A percentile compares a stretch with the other conserved stretches of the same genome.
phyloP scores from a whole-genome alignment of 2,113 vertebrate genomes.

The Struthidea cinerea region DNA sequence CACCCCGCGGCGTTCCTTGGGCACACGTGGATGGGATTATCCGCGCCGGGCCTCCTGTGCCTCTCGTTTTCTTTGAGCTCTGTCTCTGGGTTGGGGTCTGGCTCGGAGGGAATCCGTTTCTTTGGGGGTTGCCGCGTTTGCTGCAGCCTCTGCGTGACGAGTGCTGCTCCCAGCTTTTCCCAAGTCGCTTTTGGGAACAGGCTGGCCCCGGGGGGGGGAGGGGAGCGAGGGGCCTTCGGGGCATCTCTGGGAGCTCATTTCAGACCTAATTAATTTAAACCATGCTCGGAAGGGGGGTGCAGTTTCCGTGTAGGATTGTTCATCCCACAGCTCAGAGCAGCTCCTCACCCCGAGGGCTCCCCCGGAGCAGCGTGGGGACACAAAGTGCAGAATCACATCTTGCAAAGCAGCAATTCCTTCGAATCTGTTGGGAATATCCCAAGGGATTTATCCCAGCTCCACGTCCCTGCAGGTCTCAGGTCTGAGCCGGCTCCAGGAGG shows the following conservation, averaged over 20 bases:
- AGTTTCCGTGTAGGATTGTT: fast-evolving
- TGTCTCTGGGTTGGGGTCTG: fast-evolving
- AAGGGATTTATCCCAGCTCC: fast-evolving
- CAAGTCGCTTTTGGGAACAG: background rate
- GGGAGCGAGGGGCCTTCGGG: background rate
- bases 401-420: background rate
- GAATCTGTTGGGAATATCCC: fast-evolving
- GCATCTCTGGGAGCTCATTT: background rate
- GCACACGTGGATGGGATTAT: background rate
- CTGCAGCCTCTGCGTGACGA: background rate
- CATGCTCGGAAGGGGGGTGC: fast-evolving
- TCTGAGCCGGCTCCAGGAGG: background rate
- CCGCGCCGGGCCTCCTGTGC: background rate
- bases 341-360: background rate
- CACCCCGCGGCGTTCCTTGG: fast-evolving
- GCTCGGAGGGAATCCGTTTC: fast-evolving
- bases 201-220: background rate
- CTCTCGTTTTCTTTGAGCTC: background rate
- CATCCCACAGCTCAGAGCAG: background rate
- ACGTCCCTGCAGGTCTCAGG: fast-evolving
- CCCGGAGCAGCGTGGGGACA: fast-evolving
- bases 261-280: background rate
- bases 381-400: fast-evolving
- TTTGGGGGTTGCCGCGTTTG: background rate
- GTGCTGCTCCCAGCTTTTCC: background rate